Evolutionary conservation across 2,797 vertebrate species (phyloP), one percentile per base, ranked within the genome.

Genomic region (Eulemur albifrons): DNA sequence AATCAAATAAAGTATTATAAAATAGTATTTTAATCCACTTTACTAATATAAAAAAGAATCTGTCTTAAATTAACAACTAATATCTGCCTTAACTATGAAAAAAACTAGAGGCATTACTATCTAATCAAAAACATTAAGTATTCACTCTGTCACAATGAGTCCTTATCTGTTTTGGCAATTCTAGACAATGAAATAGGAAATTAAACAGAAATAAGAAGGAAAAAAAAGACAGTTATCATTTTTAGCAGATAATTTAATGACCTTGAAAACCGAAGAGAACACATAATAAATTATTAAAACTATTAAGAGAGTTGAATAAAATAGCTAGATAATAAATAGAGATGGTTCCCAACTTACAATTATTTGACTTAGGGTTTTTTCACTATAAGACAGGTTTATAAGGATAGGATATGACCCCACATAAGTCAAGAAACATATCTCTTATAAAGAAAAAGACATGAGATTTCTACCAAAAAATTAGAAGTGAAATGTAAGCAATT

Each of bases 241-340:
- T 32, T 80, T 94, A 61, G 21, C 30, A 75, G 35, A 84, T 87
- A 96, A 95, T 48, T 86, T 89, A 80, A 93, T 92, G 45, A 83
- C 30, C 87, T 63, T 95, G 50, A 94, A 95, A 96, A 81, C 11
- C n/a, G 43, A 82, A 95, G 32, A 88, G 17, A 80, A 88, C 35
- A 72, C 83, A 38, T 27, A 61, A 79, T 30, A 79, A 93, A 85
- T 35, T 89, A 77, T 69, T 84, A 72, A 92, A 82, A 79, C 61
- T 92, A 80, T 57, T 69, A 86, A 54, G 27, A 70, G 69, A 93
- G 21, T 38, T 94, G 61, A 93, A 43, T 61, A 94, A 93, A 73
- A 84, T 59, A 86, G n/a, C 17, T 76, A 93, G 25, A 38, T 75
- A 86, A 76, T 72, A 88, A 96, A 84, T 75, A 59, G 25, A 80